phyloP scores from a whole-genome alignment of 2,888 invertebrate species.

The Coecobrya sp. region DNA sequence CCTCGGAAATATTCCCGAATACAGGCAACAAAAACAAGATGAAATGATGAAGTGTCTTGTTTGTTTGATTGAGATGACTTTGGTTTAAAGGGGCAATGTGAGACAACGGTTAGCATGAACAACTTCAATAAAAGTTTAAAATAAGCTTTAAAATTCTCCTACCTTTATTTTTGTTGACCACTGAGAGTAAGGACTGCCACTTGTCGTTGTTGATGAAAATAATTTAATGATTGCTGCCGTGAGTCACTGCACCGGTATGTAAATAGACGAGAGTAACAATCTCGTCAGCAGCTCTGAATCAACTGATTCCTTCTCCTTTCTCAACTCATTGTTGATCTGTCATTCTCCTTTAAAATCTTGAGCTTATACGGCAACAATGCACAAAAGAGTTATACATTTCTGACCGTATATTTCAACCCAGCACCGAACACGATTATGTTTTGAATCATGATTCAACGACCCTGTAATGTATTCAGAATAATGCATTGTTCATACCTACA shows the following conservation, averaged over 20 bases:
- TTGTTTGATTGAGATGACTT: no score
- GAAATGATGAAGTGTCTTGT: no score
- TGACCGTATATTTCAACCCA: background rate
- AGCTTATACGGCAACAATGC: background rate
- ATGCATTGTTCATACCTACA: background rate
- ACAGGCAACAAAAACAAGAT: no score
- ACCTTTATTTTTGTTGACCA: background rate
- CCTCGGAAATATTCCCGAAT: no score
- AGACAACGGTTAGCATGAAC: no score
- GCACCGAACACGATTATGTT: background rate
- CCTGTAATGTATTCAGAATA: conserved; percentile 12
- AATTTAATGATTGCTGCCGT: background rate
- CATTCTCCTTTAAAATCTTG: background rate
- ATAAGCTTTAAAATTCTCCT: background rate
- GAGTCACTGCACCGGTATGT: conserved; percentile 48
- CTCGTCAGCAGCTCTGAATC: conserved; percentile 53
- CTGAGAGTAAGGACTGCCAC: background rate
- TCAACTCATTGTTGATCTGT: conserved; percentile 27
- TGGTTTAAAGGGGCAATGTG: no score
- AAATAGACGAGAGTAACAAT: conserved; percentile 44
- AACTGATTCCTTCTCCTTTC: conserved; percentile 52
- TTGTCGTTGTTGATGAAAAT: background rate
- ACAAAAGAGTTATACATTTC: background rate
- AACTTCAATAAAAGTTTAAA: background rate
- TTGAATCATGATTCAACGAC: conserved; percentile 38